Percentiles rank a stretch among this genome's conserved stretches.
Evolutionary conservation across 2,113 vertebrate genomes (phyloP).

Genomic region (Ia io): DNA sequence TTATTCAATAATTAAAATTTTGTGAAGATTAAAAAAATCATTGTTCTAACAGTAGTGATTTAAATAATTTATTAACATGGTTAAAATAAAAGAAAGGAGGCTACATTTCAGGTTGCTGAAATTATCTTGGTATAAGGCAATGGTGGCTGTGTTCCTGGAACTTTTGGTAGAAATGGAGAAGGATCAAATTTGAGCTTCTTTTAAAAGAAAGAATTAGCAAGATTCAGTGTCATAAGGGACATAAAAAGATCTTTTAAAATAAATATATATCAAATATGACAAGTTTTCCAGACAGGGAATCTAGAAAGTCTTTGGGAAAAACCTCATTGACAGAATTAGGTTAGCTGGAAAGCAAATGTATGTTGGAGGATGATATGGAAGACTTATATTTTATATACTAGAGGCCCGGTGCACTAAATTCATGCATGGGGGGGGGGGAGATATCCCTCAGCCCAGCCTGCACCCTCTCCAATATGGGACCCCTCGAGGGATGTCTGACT

Average conservation of each 20-base stretch:
- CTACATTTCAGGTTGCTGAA: background rate
- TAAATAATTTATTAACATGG: background rate
- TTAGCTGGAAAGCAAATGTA: conserved; percentile 13
- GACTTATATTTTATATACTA: conserved; percentile 14
- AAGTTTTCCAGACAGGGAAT: background rate
- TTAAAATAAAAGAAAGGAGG: background rate
- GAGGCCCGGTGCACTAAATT: too few species aligned
- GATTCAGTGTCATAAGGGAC: background rate
- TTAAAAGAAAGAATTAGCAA: background rate
- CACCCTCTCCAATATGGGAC: too few species aligned
- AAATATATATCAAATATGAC: background rate
- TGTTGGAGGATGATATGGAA: background rate
- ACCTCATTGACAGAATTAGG: conserved; percentile 45
- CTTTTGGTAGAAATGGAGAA: background rate
- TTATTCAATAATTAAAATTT: background rate
- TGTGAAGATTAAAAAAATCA: background rate
- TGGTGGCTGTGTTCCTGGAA: background rate
- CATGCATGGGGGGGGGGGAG: too few species aligned
- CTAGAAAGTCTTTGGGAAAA: background rate
- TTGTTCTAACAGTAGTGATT: background rate
- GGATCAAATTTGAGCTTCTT: background rate
- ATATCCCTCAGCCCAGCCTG: too few species aligned
- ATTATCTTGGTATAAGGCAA: background rate
- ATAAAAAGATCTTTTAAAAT: background rate
- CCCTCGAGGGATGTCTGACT: too few species aligned